phyloP scores from a whole-genome alignment of 2,797 vertebrate genomes.

The Botia almorhae region DNA sequence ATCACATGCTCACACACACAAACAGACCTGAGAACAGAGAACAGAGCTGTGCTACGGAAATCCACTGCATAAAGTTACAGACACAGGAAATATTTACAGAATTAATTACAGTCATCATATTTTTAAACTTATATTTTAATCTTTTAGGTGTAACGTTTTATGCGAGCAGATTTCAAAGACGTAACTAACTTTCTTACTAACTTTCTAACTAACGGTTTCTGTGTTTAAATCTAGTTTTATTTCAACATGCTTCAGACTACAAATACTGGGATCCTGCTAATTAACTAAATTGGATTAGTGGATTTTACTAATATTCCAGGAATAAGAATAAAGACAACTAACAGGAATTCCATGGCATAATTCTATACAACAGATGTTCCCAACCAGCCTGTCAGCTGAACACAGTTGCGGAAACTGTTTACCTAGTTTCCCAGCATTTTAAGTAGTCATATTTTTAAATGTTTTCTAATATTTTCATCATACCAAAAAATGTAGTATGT shows the following conservation, averaged over 20 bases:
- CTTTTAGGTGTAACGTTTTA: too few species aligned
- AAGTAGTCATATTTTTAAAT: not conserved
- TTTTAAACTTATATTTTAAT: too few species aligned
- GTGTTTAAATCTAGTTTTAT: too few species aligned
- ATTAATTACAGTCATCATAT: too few species aligned
- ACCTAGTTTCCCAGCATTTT: not conserved
- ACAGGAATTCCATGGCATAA: not conserved
- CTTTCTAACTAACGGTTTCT: too few species aligned
- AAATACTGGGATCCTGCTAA: too few species aligned
- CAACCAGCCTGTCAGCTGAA: not conserved
- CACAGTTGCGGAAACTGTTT: not conserved
- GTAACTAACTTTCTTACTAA: too few species aligned
- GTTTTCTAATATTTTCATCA: not conserved
- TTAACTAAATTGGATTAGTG: too few species aligned
- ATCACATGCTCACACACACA: not conserved
- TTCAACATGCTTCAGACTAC: too few species aligned
- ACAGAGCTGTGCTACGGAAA: not conserved
- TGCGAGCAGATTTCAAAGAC: too few species aligned
- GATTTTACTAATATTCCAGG: too few species aligned
- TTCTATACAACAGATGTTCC: not conserved
- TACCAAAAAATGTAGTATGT: not conserved
- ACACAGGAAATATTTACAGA: not conserved
- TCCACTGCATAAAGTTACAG: not conserved
- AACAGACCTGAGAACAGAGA: constrained; percentile 10
- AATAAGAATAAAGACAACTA: not conserved